Evolutionary conservation across 2,113 vertebrate genomes (phyloP).

Genomic region (Corvus hawaiiensis): DNA sequence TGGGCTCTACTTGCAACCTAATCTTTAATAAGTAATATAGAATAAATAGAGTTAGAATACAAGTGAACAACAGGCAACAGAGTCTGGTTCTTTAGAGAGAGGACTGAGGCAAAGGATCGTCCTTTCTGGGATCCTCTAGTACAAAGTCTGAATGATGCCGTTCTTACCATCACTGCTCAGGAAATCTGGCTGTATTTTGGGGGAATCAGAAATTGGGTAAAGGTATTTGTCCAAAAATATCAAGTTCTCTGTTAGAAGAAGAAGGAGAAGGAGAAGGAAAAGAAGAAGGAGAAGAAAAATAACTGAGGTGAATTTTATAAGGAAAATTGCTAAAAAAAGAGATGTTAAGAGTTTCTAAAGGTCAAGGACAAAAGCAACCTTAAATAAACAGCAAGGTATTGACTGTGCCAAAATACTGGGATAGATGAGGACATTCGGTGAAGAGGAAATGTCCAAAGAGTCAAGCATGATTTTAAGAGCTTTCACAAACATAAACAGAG

Average conservation of each 20-base stretch:
- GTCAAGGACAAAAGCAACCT: neutral
- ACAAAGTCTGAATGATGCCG: neutral
- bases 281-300: neutral
- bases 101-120: accelerated
- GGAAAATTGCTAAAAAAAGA: neutral
- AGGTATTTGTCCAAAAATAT: neutral
- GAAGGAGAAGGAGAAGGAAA: too few species aligned
- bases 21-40: neutral
- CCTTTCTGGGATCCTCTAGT: neutral
- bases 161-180: neutral
- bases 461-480: neutral
- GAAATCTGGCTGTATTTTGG: neutral
- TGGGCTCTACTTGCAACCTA: neutral
- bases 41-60: neutral
- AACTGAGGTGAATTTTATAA: neutral
- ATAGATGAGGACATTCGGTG: neutral
- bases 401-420: neutral
- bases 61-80: neutral
- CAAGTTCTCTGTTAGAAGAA: neutral
- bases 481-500: neutral
- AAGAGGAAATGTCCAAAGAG: neutral
- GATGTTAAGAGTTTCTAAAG: neutral
- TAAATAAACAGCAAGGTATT: neutral
- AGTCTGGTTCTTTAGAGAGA: neutral
- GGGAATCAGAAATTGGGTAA: neutral